Percentiles rank a stretch among this genome's conserved stretches.
These are phyloP conservation scores for Neosilurus mollespiculum DNA, from an alignment of 2,797 vertebrate species.

Conservation along the genomic window DNA sequence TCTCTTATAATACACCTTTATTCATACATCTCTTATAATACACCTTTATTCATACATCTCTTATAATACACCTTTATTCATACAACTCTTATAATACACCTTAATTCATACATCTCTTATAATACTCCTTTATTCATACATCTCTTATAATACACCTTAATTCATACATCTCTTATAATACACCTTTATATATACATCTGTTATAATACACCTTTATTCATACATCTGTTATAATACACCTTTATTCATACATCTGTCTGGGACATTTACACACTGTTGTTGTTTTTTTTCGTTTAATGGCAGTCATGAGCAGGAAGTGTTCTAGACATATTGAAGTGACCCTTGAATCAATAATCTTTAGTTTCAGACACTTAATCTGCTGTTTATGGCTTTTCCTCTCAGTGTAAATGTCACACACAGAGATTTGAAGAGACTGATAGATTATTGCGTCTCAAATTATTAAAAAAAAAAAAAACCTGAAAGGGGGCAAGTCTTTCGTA, in stretches of 20 bases:
- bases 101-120: no score
- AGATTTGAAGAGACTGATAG: not conserved
- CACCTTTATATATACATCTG: no score
- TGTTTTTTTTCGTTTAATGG: not conserved
- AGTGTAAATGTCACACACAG: not conserved
- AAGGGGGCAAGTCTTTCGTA: not conserved
- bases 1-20: no score
- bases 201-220: no score
- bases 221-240: no score
- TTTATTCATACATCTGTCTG: not conserved
- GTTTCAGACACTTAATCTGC: not conserved
- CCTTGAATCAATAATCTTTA: not conserved
- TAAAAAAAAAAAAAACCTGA: not conserved
- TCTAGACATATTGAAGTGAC: not conserved
- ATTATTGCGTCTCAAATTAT: not conserved
- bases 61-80: no score
- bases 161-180: no score
- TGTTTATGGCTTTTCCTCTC: not conserved
- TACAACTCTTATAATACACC: no score
- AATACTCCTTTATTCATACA: no score
- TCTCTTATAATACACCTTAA: no score
- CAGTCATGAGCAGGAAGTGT: not conserved
- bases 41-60: no score
- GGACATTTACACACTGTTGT: not conserved
- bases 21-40: no score